A percentile compares a stretch with the other conserved stretches of the same genome.
These are phyloP conservation scores for Cataglyphis altisquamis DNA, from an alignment of 2,888 invertebrate species.

Conservation along the genomic window DNA sequence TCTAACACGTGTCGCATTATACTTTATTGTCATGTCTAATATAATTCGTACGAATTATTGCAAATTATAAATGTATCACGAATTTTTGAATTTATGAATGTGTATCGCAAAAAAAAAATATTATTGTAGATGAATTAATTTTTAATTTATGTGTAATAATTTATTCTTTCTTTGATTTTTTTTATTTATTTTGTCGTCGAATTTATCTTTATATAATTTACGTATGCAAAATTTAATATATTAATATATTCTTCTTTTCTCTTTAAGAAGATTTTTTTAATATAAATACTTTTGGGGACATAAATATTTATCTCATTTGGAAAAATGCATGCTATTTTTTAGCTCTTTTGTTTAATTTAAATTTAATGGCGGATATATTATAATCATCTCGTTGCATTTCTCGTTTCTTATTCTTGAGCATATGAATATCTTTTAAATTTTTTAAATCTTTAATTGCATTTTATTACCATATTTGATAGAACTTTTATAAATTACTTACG, in stretches of 20 bases:
- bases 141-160: not conserved
- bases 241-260: too few relatives aligned
- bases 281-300: too few relatives aligned
- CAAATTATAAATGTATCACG: not conserved
- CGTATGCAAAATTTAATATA: too few relatives aligned
- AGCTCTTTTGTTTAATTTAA: too few relatives aligned
- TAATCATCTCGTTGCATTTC: too few relatives aligned
- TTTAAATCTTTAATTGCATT: not conserved
- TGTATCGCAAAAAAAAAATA: not conserved
- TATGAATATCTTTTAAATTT: not conserved
- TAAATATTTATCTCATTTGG: too few relatives aligned
- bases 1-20: not conserved
- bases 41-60: not conserved
- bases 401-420: too few relatives aligned
- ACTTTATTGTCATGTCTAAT: constrained; percentile 11
- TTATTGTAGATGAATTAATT: not conserved
- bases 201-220: too few relatives aligned
- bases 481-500: not conserved
- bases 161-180: not conserved
- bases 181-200: too few relatives aligned
- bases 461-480: not conserved
- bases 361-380: too few relatives aligned
- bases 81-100: not conserved
- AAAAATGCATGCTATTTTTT: too few relatives aligned
- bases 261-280: too few relatives aligned